Percentiles rank a stretch among this genome's conserved stretches.
These are phyloP conservation scores for Araneus ventricosus DNA, from an alignment of 1,140 invertebrate species.

Conservation along the genomic window DNA sequence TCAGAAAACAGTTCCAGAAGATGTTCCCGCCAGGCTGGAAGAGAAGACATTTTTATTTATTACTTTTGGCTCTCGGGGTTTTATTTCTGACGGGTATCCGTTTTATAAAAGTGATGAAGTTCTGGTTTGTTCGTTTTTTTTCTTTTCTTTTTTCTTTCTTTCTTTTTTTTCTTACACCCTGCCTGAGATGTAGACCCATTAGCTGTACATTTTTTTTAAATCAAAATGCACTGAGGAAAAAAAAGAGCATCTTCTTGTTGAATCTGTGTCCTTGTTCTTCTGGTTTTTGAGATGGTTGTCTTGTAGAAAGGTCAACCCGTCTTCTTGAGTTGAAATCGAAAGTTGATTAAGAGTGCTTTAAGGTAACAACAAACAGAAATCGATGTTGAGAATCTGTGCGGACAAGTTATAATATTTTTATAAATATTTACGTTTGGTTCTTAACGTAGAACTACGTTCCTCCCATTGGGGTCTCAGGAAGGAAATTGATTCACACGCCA, in stretches of 20 bases:
- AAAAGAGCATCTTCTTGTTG: background rate
- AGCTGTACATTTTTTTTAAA: background rate
- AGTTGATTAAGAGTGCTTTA: background rate
- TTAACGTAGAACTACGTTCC: too few relatives aligned
- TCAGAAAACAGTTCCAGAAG: background rate
- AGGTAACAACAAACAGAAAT: background rate
- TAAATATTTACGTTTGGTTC: too few relatives aligned
- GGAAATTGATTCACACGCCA: too few relatives aligned
- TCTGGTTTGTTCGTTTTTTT: background rate
- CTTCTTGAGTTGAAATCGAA: background rate
- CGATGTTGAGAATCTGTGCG: background rate
- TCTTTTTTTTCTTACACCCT: background rate
- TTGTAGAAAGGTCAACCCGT: background rate
- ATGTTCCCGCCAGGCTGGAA: background rate
- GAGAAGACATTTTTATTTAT: conserved; percentile 19
- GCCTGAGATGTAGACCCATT: background rate
- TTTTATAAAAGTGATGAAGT: background rate
- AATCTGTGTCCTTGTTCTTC: background rate
- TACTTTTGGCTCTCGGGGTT: background rate
- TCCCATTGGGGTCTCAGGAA: too few relatives aligned
- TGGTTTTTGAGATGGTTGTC: background rate
- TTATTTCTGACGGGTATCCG: background rate
- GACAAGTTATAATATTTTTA: background rate
- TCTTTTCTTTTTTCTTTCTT: background rate
- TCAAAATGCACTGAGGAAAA: background rate